phyloP scores from a whole-genome alignment of 2,113 vertebrate species.

The Sphaerodactylus townsendi region DNA sequence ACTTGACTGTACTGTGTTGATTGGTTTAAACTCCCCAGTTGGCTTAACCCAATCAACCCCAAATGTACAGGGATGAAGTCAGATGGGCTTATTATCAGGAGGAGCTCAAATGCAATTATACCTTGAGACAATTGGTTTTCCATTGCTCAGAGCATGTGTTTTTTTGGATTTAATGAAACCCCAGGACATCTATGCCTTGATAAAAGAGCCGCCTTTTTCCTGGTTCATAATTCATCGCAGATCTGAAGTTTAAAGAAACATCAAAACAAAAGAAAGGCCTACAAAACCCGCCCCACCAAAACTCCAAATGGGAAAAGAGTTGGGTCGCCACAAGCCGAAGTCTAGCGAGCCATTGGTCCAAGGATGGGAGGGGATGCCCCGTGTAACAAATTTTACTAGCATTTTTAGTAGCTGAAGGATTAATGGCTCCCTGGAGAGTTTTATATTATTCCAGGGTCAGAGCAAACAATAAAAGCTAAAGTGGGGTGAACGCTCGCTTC shows the following conservation, averaged over 20 bases:
- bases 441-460: slow-evolving; percentile 62
- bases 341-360: slow-evolving; percentile 24
- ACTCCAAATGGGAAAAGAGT: not conserved
- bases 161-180: slow-evolving; percentile 5
- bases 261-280: slow-evolving; percentile 57
- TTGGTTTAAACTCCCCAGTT: slow-evolving; percentile 37
- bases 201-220: slow-evolving; percentile 61
- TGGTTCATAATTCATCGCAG: slow-evolving; percentile 69
- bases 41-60: slow-evolving; percentile 55
- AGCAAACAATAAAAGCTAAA: slow-evolving; percentile 63
- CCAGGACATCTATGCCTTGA: not conserved
- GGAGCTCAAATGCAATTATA: slow-evolving; percentile 58
- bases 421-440: slow-evolving; percentile 59
- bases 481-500: slow-evolving; percentile 51
- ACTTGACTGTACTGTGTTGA: slow-evolving; percentile 22
- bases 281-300: slow-evolving; percentile 62
- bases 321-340: not conserved
- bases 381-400: slow-evolving; percentile 55
- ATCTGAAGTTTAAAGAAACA: slow-evolving; percentile 69
- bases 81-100: slow-evolving; percentile 47
- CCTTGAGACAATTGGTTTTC: slow-evolving; percentile 51
- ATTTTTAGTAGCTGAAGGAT: slow-evolving; percentile 60
- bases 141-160: slow-evolving; percentile 43
- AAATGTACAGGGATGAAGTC: slow-evolving; percentile 47
- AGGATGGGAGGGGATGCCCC: slow-evolving; percentile 42